Conservation (phyloP, 1,140 invertebrate species). For the Eurosta solidaginis region DNA sequence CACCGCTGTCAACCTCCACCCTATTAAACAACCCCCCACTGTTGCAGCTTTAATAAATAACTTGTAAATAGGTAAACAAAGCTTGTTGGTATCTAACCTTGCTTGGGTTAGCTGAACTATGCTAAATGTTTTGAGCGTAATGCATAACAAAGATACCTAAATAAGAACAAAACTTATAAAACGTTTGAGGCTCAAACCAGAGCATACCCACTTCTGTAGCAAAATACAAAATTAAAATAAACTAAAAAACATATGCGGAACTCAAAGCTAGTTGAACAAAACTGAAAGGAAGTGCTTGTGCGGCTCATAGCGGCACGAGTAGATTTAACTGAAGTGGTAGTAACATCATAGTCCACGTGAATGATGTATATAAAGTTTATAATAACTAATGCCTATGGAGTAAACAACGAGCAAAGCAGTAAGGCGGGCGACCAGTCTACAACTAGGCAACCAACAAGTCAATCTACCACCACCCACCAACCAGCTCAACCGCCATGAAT, state of each 20-base stretch:
- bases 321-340: neutral
- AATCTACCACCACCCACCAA: neutral
- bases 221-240: too few species aligned
- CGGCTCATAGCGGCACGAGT: neutral
- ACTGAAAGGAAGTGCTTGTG: slow-evolving; percentile 8
- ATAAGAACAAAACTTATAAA: neutral
- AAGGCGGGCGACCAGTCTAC: neutral
- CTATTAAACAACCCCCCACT: too few species aligned
- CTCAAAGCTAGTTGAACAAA: slow-evolving; percentile 15
- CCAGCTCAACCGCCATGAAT: neutral
- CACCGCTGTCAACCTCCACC: too few species aligned
- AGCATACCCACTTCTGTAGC: neutral
- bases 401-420: neutral
- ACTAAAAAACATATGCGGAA: neutral
- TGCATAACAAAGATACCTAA: neutral
- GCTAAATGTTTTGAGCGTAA: neutral
- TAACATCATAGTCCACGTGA: too few species aligned
- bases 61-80: neutral
- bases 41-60: neutral
- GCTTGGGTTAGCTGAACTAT: slow-evolving; percentile 15
- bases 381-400: too few species aligned
- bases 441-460: neutral
- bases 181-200: slow-evolving; percentile 2
- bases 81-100: slow-evolving; percentile 2
- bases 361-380: too few species aligned